These are phyloP conservation scores for Macquaria ambigua DNA, from an alignment of 2,113 vertebrate genomes.

Conservation along the genomic window DNA sequence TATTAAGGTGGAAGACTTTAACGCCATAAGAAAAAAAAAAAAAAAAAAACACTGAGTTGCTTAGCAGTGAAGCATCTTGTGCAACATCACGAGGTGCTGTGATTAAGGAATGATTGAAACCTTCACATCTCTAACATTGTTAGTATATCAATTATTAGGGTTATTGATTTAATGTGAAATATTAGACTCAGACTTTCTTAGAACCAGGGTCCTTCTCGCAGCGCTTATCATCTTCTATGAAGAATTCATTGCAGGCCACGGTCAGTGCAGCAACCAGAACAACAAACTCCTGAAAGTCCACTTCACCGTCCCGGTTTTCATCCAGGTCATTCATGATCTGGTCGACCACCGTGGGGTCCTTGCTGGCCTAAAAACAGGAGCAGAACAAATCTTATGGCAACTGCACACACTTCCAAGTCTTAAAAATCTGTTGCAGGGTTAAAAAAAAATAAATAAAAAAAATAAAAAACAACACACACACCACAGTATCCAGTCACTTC, in stretches of 20 bases:
- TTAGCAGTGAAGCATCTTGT: background rate
- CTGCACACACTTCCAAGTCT: too few species aligned
- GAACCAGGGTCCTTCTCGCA: rapidly evolving
- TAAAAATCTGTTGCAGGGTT: too few species aligned
- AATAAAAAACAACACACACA: too few species aligned
- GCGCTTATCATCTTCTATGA: conserved; percentile 61
- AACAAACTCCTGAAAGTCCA: conserved; percentile 96
- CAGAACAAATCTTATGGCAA: background rate
- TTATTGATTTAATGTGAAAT: background rate
- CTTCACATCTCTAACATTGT: background rate
- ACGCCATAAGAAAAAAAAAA: background rate
- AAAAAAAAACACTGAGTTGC: background rate
- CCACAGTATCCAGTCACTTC: too few species aligned
- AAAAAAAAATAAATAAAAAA: too few species aligned
- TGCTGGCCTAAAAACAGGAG: conserved; percentile 81
- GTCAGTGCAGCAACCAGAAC: conserved; percentile 91
- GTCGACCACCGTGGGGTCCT: conserved; percentile 87
- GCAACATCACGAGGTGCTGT: background rate
- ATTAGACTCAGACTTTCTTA: background rate
- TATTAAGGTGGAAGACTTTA: conserved; percentile 27
- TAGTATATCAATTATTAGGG: background rate
- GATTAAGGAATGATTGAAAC: background rate
- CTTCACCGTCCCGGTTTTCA: conserved; percentile 90
- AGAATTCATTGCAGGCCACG: conserved; percentile 93
- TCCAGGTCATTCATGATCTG: conserved; percentile 93